phyloP scores from a whole-genome alignment of 1,140 invertebrate species.

The Hirudo medicinalis region DNA sequence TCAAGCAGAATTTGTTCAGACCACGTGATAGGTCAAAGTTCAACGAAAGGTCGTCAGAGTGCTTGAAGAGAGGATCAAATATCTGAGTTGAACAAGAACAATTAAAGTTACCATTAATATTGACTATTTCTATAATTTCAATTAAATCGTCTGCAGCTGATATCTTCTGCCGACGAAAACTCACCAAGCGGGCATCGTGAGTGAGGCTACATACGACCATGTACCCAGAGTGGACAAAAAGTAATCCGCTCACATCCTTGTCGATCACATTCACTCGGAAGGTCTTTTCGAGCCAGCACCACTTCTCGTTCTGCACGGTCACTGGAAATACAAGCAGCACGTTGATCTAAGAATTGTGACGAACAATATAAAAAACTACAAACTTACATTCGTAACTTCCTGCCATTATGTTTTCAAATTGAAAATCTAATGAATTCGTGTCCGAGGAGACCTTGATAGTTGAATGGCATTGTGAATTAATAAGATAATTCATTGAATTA shows the following conservation, averaged over 20 bases:
- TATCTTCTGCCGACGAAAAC: no score
- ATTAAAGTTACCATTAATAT: no score
- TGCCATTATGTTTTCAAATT: slow-evolving; percentile 8
- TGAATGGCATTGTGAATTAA: neutral
- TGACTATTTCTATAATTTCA: no score
- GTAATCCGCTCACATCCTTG: slow-evolving; percentile 28
- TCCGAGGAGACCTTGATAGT: neutral
- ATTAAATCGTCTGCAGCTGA: no score
- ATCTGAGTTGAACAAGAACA: slow-evolving; percentile 27
- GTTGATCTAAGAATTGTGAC: neutral
- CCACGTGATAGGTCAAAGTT: slow-evolving; percentile 32
- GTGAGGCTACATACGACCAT: slow-evolving; percentile 33
- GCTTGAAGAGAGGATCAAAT: slow-evolving; percentile 36
- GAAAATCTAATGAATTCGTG: neutral
- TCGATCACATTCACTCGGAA: slow-evolving; percentile 31
- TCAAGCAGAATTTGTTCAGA: slow-evolving; percentile 38
- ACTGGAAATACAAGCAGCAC: slow-evolving; percentile 21
- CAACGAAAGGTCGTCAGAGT: slow-evolving; percentile 34
- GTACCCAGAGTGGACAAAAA: slow-evolving; percentile 34
- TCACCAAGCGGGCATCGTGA: slow-evolving; percentile 34
- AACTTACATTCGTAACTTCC: slow-evolving; percentile 2
- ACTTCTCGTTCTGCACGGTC: slow-evolving; percentile 31
- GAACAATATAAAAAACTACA: neutral
- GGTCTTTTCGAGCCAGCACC: slow-evolving; percentile 37
- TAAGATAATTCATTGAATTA: neutral